Base-by-base conservation (phyloP, 2,113 vertebrate genomes). In the Oreochromis aureus region DNA sequence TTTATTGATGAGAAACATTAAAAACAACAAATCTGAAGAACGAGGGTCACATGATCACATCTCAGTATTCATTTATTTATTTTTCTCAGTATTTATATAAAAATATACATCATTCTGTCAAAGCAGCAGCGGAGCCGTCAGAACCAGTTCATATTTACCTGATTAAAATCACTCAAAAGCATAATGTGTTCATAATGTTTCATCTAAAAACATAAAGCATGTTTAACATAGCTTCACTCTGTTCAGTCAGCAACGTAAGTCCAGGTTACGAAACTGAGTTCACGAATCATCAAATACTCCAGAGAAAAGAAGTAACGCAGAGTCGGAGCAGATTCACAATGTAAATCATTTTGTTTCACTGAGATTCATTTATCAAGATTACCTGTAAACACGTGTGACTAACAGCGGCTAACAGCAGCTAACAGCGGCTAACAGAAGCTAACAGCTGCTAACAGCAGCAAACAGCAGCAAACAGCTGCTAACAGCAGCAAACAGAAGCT, bases 361-460 rank as follows among this genome's bases (percentile, higher is more conserved):
- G 58, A 59, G 7, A 32, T 18, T 61, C 15, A 61, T 34, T 61
- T 34, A 61, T 59, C 3, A 3, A 18, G 27, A 59, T 18, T 32
- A 61, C 58, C 58, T 61, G 15, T 61, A 59, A 59, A 61, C 27
- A 32, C 3, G 8, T 18, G 27, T 61, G 58, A 58, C 8, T 61
- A 10, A 18, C 58, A 59, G 55, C 1, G 4, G 6, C 1, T 56
- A 58, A 27, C 22, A 56, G 11, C 0, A 56, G 54, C 6, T 4
- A 55, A 27, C 22, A 56, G 11, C 0, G 24, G 54, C 6, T 4
- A 55, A 22, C n/a, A 11, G 10, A 0, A 22, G 19, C 4, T 9
- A 19, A 27, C 22, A 56, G 11, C 0, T 24, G 54, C 6, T 12
- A 55, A 22, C n/a, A 22, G 10, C 0, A n/a, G 19, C 4, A 4